Evolutionary conservation across 2,888 invertebrate species (phyloP).

Genomic region (Apamea epomidion): DNA sequence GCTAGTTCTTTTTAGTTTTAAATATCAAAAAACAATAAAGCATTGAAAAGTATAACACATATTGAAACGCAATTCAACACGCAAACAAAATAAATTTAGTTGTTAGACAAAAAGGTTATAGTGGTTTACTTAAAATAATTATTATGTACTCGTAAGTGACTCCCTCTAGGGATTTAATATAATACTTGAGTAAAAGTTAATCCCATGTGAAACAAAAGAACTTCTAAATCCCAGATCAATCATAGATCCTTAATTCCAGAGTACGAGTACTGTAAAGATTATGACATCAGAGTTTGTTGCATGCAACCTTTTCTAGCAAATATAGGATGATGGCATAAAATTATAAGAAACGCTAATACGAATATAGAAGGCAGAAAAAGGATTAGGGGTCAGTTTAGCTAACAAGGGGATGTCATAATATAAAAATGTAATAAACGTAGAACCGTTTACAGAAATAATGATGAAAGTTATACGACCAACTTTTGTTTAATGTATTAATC

Average conservation of each 20-base stretch:
- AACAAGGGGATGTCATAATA: too few relatives aligned
- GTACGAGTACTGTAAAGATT: background rate
- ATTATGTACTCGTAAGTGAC: background rate
- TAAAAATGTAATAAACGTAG: too few relatives aligned
- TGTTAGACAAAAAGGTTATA: background rate
- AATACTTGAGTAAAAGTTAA: background rate
- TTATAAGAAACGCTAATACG: too few relatives aligned
- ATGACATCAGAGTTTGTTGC: too few relatives aligned
- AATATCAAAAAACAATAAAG: too few relatives aligned
- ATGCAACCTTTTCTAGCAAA: too few relatives aligned
- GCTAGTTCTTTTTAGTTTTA: background rate
- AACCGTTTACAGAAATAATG: too few relatives aligned
- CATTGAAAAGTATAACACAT: background rate
- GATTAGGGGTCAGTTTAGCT: too few relatives aligned
- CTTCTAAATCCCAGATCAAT: conserved; percentile 5
- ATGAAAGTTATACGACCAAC: background rate
- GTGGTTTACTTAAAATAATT: conserved; percentile 4
- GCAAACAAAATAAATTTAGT: background rate
- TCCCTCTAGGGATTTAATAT: background rate
- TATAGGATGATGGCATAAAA: too few relatives aligned
- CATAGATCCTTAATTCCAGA: background rate
- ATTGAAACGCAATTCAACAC: conserved; percentile 1
- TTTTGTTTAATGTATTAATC: background rate
- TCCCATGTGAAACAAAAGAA: background rate
- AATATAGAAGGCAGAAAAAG: too few relatives aligned